Conservation (phyloP, 2,888 invertebrate species). For the Hirtodrosophila histrioides region DNA sequence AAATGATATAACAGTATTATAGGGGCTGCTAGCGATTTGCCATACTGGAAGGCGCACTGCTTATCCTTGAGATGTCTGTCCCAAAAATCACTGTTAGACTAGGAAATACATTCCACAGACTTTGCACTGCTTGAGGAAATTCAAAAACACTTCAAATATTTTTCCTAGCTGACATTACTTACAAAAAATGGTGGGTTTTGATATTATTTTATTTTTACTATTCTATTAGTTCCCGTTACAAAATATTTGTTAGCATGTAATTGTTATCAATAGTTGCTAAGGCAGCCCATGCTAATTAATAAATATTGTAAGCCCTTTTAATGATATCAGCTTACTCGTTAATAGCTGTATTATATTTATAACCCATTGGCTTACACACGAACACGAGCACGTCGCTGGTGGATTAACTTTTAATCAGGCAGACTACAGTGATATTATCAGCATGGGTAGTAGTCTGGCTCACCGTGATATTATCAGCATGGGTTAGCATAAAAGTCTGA, state of each 20-base stretch:
- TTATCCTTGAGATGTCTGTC: conserved; percentile 8
- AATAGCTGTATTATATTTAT: background rate
- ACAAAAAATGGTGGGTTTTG: too few species aligned
- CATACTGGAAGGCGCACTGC: conserved; percentile 21
- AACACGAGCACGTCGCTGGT: conserved; percentile 25
- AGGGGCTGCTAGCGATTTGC: background rate
- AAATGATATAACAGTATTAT: conserved; percentile 1
- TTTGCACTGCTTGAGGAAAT: background rate
- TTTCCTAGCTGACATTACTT: too few species aligned
- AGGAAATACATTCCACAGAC: background rate
- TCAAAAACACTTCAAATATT: background rate
- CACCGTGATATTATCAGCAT: conserved; percentile 31
- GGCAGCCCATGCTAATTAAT: background rate
- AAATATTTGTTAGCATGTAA: too few species aligned
- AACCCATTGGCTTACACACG: conserved; percentile 4
- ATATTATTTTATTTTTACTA: too few species aligned
- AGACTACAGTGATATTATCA: conserved; percentile 35
- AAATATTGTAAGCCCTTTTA: background rate
- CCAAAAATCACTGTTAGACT: conserved; percentile 32
- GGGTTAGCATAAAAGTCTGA: conserved; percentile 48
- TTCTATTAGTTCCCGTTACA: too few species aligned
- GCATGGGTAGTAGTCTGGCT: conserved; percentile 12
- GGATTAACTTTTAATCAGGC: conserved; percentile 46
- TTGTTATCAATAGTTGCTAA: too few species aligned
- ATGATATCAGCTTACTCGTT: background rate